Conservation (phyloP, 2,888 invertebrate species). For the Drosophila bunnanda region DNA sequence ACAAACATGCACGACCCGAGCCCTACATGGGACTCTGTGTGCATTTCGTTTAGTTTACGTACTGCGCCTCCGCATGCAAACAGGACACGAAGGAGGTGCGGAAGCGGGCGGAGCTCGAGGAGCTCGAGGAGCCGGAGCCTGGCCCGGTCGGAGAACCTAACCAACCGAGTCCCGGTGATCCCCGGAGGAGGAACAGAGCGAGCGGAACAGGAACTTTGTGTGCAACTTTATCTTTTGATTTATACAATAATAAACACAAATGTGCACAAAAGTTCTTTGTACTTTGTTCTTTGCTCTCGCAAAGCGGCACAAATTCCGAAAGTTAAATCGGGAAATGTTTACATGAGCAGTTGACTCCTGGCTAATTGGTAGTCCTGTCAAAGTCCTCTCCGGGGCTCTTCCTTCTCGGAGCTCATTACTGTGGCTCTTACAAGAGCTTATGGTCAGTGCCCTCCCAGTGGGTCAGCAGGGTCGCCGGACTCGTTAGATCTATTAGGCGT, state of each 20-base stretch:
- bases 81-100: conserved; percentile 43
- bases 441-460: background rate
- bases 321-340: conserved; percentile 46
- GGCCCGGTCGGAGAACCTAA: conserved; percentile 15
- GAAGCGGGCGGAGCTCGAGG: conserved; percentile 4
- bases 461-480: background rate
- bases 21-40: conserved; percentile 51
- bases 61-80: conserved; percentile 52
- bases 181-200: background rate
- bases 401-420: conserved; percentile 14
- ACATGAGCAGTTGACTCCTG: conserved; percentile 47
- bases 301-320: conserved; percentile 21
- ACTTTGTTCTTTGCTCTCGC: conserved; percentile 36
- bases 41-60: conserved; percentile 55
- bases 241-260: conserved; percentile 75
- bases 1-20: conserved; percentile 63
- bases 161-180: conserved; percentile 4
- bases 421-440: conserved; percentile 6
- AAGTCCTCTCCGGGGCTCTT: conserved; percentile 1
- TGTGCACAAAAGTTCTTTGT: conserved; percentile 56
- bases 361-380: conserved; percentile 45
- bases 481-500: background rate
- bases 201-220: conserved; percentile 52
- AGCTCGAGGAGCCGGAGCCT: conserved; percentile 1
- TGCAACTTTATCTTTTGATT: conserved; percentile 74